Conservation (phyloP, 2,888 invertebrate genomes). For the Hipparchia sbordonii region DNA sequence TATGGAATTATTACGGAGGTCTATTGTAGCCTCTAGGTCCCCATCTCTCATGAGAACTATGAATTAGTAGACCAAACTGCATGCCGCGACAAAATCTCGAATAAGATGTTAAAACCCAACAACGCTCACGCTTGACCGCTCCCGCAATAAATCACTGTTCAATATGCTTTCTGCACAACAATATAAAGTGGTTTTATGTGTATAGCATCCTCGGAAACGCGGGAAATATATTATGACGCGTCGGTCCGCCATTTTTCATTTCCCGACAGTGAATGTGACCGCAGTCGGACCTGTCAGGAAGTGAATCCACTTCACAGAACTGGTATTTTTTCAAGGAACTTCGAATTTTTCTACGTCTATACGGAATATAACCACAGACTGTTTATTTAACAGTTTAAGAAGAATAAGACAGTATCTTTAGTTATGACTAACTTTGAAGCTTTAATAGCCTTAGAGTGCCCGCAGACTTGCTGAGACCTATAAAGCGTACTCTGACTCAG, state of each 20-base stretch:
- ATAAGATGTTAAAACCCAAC: not conserved
- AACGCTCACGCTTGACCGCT: slow-evolving; percentile 1
- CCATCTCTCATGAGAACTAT: no score
- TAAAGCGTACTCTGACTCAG: no score
- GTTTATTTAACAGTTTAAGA: no score
- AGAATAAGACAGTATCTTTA: no score
- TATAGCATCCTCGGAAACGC: slow-evolving; percentile 20
- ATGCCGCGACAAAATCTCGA: not conserved
- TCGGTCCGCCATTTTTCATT: slow-evolving; percentile 17
- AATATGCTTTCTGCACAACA: slow-evolving; percentile 21
- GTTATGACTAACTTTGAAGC: no score
- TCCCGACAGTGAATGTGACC: slow-evolving; percentile 15
- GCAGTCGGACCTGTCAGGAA: slow-evolving; percentile 10
- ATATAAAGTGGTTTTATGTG: slow-evolving; percentile 25
- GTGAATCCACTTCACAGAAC: slow-evolving; percentile 9
- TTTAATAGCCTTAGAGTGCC: no score
- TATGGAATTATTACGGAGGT: no score
- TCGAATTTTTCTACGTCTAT: no score
- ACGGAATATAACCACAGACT: no score
- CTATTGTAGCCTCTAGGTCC: no score
- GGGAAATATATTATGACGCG: slow-evolving; percentile 19
- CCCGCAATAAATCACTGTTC: slow-evolving; percentile 14
- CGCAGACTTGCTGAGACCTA: no score
- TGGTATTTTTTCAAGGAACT: not conserved
- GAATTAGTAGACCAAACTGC: not conserved